phyloP scores from a whole-genome alignment of 2,888 invertebrate genomes.

The Tholera decimalis region DNA sequence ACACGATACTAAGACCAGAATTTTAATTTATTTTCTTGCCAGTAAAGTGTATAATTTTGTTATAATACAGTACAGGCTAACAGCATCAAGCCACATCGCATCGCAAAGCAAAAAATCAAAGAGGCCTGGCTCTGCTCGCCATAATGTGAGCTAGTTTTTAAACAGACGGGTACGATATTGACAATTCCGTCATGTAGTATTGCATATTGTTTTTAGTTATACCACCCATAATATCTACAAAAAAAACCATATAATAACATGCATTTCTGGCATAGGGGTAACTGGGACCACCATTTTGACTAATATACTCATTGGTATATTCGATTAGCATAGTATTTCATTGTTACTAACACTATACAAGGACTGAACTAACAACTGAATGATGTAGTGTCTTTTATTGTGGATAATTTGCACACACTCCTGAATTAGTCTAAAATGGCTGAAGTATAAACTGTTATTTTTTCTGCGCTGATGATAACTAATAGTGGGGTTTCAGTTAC shows the following conservation, averaged over 20 bases:
- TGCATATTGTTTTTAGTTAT: not conserved
- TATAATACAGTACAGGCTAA: slow-evolving; percentile 31
- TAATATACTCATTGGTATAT: too few relatives aligned
- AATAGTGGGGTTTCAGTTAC: not conserved
- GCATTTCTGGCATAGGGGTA: too few relatives aligned
- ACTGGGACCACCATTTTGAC: too few relatives aligned
- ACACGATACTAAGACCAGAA: too few relatives aligned
- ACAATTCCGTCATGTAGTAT: not conserved
- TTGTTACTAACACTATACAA: too few relatives aligned
- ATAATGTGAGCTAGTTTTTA: slow-evolving; percentile 30
- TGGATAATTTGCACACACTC: too few relatives aligned
- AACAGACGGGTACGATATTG: slow-evolving; percentile 26
- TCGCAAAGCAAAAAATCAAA: slow-evolving; percentile 31
- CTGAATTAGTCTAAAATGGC: too few relatives aligned
- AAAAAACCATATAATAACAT: too few relatives aligned
- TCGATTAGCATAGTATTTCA: too few relatives aligned
- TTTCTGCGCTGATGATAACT: not conserved
- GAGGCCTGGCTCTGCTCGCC: not conserved
- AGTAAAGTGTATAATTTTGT: not conserved
- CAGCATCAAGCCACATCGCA: slow-evolving; percentile 3
- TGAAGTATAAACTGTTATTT: not conserved
- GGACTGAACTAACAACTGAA: too few relatives aligned
- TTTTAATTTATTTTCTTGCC: too few relatives aligned
- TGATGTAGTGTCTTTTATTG: too few relatives aligned
- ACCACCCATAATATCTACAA: not conserved